Conservation (phyloP, 2,888 invertebrate genomes). For the Agrotis exclamationis region DNA sequence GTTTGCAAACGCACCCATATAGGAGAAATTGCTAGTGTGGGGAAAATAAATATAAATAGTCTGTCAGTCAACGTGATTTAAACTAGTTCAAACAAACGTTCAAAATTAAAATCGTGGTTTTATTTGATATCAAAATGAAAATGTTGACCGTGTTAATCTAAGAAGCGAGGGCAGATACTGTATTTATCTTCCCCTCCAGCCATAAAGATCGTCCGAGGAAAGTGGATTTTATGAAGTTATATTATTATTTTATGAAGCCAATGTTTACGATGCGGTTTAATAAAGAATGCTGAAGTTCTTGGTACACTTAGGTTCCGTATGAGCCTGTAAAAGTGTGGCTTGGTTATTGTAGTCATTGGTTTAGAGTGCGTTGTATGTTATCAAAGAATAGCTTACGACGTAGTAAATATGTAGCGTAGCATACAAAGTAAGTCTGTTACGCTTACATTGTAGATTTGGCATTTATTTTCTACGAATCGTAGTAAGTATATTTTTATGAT, state of each 20-base stretch:
- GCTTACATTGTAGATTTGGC: too few relatives aligned
- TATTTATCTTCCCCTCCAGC: constrained; percentile 47
- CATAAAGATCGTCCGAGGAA: constrained; percentile 46
- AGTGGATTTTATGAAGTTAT: constrained; percentile 59
- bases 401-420: background rate
- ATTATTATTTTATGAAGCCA: constrained; percentile 56
- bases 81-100: background rate
- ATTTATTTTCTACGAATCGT: too few relatives aligned
- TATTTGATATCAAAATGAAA: constrained; percentile 47
- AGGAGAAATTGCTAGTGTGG: too few relatives aligned
- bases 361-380: constrained; percentile 11
- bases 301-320: constrained; percentile 35
- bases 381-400: background rate
- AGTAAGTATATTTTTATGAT: too few relatives aligned
- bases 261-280: constrained; percentile 52
- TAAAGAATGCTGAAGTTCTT: constrained; percentile 37
- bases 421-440: too few relatives aligned
- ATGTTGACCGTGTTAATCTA: constrained; percentile 38
- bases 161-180: constrained; percentile 25
- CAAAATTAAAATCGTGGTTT: constrained; percentile 14
- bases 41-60: too few relatives aligned
- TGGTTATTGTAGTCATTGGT: constrained; percentile 28
- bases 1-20: too few relatives aligned
- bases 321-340: constrained; percentile 31
- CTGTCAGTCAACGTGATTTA: too few relatives aligned